Percentiles rank a stretch among this genome's conserved stretches.
phyloP scores from a whole-genome alignment of 1,140 invertebrate genomes.

The Muscidifurax raptorellus region DNA sequence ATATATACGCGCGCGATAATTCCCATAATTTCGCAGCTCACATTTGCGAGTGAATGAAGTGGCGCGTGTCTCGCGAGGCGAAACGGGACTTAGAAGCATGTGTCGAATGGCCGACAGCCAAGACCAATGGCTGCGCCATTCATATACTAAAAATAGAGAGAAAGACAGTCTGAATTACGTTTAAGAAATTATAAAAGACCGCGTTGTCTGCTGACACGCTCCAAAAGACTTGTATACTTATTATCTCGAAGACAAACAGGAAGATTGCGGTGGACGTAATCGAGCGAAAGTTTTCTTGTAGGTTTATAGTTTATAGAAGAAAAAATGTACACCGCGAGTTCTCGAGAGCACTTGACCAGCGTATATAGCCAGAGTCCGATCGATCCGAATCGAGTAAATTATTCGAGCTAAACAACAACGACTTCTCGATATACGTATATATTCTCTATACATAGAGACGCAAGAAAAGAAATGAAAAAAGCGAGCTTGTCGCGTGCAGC shows the following conservation, averaged over 20 bases:
- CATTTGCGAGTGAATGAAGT: slow-evolving; percentile 28
- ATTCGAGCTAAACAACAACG: background rate
- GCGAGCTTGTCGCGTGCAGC: slow-evolving; percentile 2
- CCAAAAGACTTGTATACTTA: no score
- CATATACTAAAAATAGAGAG: no score
- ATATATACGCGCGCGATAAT: background rate
- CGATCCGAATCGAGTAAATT: background rate
- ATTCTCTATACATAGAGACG: background rate
- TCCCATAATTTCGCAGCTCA: background rate
- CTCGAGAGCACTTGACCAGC: no score
- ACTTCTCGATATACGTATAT: no score
- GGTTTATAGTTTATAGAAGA: no score
- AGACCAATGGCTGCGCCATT: background rate
- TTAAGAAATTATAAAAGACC: background rate
- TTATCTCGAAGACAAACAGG: no score
- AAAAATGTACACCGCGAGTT: no score
- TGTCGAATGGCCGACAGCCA: background rate
- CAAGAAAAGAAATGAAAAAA: background rate
- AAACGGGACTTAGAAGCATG: slow-evolving; percentile 3
- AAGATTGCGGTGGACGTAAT: no score
- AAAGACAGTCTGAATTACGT: background rate
- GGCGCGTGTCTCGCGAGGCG: background rate
- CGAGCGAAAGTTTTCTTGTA: no score
- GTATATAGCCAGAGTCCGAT: background rate
- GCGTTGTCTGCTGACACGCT: no score